A percentile compares a stretch with the other conserved stretches of the same genome.
phyloP scores from a whole-genome alignment of 92 coral and sea anemone species.

The Epizoanthus stellaris region DNA sequence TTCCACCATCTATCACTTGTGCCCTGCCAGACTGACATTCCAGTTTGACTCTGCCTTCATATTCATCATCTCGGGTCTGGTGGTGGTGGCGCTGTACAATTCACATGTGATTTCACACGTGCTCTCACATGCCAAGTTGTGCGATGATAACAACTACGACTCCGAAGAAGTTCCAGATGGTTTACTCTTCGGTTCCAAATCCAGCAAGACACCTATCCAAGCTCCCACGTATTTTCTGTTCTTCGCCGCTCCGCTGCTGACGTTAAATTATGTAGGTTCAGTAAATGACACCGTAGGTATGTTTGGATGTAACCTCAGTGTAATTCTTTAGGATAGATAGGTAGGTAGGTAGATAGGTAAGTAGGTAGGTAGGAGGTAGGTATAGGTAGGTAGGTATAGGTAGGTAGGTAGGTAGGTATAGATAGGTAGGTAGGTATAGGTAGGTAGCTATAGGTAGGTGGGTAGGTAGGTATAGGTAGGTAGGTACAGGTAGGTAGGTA shows the following conservation, averaged over 20 bases:
- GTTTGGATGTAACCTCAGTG: too few species aligned
- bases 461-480: too few species aligned
- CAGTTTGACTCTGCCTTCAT: slow-evolving; percentile 98
- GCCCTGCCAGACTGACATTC: slow-evolving; percentile 93
- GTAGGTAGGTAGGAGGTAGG: too few species aligned
- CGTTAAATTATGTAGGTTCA: slow-evolving; percentile 89
- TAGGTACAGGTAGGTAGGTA: too few species aligned
- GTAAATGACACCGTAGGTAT: slow-evolving; percentile 70
- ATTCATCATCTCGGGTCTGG: slow-evolving; percentile 91
- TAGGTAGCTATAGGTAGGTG: too few species aligned
- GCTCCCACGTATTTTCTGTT: slow-evolving; percentile 89
- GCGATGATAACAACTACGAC: background rate
- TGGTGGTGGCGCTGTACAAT: slow-evolving; percentile 83
- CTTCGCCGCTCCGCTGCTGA: slow-evolving; percentile 85
- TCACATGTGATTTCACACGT: slow-evolving; percentile 50
- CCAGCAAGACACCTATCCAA: slow-evolving; percentile 64
- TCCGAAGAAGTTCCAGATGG: slow-evolving; percentile 9
- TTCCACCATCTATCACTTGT: slow-evolving; percentile 91
- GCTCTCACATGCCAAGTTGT: background rate
- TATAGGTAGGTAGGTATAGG: too few species aligned
- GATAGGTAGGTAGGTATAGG: too few species aligned
- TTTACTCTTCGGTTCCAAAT: slow-evolving; percentile 6
- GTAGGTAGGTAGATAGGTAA: too few species aligned
- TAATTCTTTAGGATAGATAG: too few species aligned
- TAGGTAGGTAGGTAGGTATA: too few species aligned